A percentile compares a stretch with the other conserved stretches of the same genome.
phyloP scores from a whole-genome alignment of 2,797 vertebrate genomes.

The Malacoctenus gilli region DNA sequence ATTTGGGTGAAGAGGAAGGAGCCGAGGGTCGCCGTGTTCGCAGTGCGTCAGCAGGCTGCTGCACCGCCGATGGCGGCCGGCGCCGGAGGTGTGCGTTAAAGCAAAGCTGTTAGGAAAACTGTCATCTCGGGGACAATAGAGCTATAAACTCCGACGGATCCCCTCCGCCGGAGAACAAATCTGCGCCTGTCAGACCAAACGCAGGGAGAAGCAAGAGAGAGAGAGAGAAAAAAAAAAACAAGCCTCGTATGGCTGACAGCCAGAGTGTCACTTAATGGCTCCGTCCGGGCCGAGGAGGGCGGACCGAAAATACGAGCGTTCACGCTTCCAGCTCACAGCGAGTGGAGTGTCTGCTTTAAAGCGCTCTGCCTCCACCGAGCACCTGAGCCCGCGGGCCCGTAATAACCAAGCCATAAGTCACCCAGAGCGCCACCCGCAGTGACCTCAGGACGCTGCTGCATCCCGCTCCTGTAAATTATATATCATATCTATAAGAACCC shows the following conservation, averaged over 20 bases:
- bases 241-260: constrained; percentile 60
- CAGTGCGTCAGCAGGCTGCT: no score
- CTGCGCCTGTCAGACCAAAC: constrained; percentile 58
- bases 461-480: constrained; percentile 36
- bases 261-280: constrained; percentile 61
- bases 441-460: constrained; percentile 28
- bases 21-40: no score
- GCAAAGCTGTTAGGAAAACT: constrained; percentile 53
- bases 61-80: constrained; percentile 37
- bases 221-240: no score
- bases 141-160: constrained; percentile 57
- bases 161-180: constrained; percentile 62
- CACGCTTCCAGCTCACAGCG: constrained; percentile 49
- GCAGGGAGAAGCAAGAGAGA: constrained; percentile 48
- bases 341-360: constrained; percentile 47
- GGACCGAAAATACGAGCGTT: constrained; percentile 54
- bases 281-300: constrained; percentile 46
- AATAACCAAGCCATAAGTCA: constrained; percentile 22
- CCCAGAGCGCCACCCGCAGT: background rate
- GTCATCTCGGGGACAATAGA: constrained; percentile 63
- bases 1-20: no score
- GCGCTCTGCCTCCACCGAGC: constrained; percentile 17
- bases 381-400: constrained; percentile 40
- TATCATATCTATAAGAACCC: no score
- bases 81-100: constrained; percentile 41